phyloP scores from a whole-genome alignment of 2,888 invertebrate genomes.

The Andrena bicolor region DNA sequence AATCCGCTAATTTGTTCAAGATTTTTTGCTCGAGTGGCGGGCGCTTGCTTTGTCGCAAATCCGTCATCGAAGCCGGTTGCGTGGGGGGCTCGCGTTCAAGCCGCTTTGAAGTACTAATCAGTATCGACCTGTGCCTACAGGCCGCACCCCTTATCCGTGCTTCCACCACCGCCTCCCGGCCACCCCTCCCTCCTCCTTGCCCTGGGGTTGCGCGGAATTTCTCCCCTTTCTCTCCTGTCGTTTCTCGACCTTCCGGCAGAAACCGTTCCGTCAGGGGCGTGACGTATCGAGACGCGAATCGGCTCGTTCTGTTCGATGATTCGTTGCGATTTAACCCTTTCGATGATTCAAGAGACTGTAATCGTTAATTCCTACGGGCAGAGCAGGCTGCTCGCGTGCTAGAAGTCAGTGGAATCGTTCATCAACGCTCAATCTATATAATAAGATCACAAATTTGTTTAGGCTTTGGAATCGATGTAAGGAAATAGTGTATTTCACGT shows the following conservation, averaged over 20 bases:
- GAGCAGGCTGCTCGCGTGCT: neutral
- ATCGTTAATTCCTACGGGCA: neutral
- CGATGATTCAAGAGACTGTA: neutral
- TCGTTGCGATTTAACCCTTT: conserved; percentile 13
- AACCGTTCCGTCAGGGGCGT: conserved; percentile 54
- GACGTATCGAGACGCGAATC: conserved; percentile 42
- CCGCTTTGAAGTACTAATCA: conserved; percentile 82
- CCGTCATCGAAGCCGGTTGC: conserved; percentile 55
- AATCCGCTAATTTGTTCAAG: conserved; percentile 82
- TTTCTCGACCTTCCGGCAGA: conserved; percentile 42
- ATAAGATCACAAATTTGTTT: too few species aligned
- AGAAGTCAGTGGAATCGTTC: too few species aligned
- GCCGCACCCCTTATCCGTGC: conserved; percentile 62
- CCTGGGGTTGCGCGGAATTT: conserved; percentile 34
- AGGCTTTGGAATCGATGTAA: too few species aligned
- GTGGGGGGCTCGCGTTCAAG: conserved; percentile 61
- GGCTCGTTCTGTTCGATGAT: neutral
- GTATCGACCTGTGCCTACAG: conserved; percentile 77
- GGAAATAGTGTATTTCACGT: too few species aligned
- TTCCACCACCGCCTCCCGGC: conserved; percentile 54
- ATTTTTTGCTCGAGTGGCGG: conserved; percentile 77
- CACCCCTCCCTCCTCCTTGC: conserved; percentile 16
- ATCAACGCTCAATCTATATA: too few species aligned
- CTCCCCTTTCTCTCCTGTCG: conserved; percentile 57
- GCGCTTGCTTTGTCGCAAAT: conserved; percentile 67